phyloP scores from a whole-genome alignment of 2,113 vertebrate genomes.

The Cacatua alba region DNA sequence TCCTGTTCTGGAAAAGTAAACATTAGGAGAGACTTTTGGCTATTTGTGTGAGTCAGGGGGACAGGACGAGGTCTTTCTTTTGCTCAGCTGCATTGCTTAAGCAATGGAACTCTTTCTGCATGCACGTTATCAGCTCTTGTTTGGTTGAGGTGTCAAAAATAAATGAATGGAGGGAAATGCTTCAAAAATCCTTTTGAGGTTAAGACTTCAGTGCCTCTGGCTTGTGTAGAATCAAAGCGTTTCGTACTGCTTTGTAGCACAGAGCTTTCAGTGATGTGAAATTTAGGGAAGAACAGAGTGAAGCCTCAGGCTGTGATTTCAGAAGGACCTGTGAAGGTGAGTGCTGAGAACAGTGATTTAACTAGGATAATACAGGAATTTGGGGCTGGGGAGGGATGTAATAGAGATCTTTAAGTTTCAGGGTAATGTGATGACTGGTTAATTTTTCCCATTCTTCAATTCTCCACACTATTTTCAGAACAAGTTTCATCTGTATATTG shows the following conservation, averaged over 20 bases:
- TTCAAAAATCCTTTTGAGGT: neutral
- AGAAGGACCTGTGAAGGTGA: neutral
- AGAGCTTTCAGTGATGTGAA: neutral
- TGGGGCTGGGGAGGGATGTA: neutral
- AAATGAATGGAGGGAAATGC: neutral
- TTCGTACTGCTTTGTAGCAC: neutral
- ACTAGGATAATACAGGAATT: neutral
- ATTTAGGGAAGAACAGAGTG: neutral
- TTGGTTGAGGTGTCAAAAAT: neutral
- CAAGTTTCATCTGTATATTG: neutral
- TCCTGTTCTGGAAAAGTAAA: neutral
- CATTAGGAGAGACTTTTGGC: neutral
- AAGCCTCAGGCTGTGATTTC: neutral
- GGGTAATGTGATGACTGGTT: neutral
- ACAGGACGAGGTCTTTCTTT: neutral
- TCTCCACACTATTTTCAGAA: neutral
- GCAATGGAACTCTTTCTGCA: neutral
- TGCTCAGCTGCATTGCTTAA: neutral
- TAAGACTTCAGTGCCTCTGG: neutral
- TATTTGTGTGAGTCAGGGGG: neutral
- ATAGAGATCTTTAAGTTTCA: neutral
- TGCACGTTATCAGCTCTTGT: neutral
- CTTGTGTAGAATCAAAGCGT: neutral
- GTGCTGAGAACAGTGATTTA: neutral
- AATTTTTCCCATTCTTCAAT: neutral